Evolutionary conservation across 1,140 invertebrate species (phyloP).

Genomic region (Brachionus rubens): DNA sequence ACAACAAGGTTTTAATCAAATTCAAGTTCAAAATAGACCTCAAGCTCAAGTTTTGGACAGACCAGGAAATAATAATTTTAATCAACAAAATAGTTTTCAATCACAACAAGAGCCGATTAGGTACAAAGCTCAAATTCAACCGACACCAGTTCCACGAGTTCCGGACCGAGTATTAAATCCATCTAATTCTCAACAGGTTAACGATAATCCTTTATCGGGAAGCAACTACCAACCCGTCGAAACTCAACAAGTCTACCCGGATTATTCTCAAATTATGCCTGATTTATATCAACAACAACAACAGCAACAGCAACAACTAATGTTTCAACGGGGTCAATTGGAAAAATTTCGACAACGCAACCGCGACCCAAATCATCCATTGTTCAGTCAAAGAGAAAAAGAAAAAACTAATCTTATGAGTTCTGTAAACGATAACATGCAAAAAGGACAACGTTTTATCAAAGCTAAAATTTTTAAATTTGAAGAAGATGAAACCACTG

Average conservation of each 20-base stretch:
- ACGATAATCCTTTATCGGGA: too few relatives aligned
- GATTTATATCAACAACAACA: neutral
- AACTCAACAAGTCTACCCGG: too few relatives aligned
- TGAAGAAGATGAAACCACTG: neutral
- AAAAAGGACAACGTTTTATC: neutral
- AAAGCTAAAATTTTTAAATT: conserved; percentile 23
- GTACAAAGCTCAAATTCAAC: neutral
- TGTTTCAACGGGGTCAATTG: neutral
- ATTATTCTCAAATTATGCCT: neutral
- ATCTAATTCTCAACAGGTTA: too few relatives aligned
- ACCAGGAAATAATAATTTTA: neutral
- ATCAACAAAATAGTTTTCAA: too few relatives aligned
- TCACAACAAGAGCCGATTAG: neutral
- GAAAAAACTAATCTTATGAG: conserved; percentile 22
- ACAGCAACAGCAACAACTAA: neutral
- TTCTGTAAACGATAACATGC: neutral
- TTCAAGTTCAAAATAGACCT: conserved; percentile 8
- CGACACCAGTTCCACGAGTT: neutral
- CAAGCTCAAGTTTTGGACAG: conserved; percentile 4
- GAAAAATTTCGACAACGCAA: conserved; percentile 11
- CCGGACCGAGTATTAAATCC: neutral
- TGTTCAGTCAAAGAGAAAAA: conserved; percentile 29
- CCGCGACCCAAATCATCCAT: neutral
- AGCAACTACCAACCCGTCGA: too few relatives aligned
- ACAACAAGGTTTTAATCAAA: neutral